Conservation (phyloP, 2,797 vertebrate genomes). For the Enteromius anoplus region DNA sequence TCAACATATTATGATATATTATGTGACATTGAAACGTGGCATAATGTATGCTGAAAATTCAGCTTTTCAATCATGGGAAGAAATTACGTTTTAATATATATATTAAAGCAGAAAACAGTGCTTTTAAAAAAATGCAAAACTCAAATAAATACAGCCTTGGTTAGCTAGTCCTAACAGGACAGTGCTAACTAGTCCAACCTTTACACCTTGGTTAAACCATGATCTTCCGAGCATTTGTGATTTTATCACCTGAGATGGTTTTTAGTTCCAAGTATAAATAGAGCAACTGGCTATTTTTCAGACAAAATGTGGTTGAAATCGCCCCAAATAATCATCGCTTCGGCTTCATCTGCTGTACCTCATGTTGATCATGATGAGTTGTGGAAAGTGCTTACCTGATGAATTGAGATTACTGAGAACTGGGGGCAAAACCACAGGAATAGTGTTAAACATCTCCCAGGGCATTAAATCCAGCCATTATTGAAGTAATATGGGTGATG, state of each 20-base stretch:
- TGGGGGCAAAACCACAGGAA: not conserved
- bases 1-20: not conserved
- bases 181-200: not conserved
- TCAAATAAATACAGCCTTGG: not conserved
- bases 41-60: not conserved
- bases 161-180: not conserved
- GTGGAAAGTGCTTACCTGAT: conserved; percentile 9
- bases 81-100: not conserved
- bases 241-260: not conserved
- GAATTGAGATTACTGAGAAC: not conserved
- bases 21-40: not conserved
- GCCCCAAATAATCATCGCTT: not conserved
- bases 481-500: conserved; percentile 15
- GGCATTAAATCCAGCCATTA: conserved; percentile 15
- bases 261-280: not conserved
- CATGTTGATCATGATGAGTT: conserved; percentile 11
- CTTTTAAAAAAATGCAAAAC: not conserved
- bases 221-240: not conserved
- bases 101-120: not conserved
- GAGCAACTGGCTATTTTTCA: not conserved
- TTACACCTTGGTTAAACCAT: not conserved
- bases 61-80: not conserved
- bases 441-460: conserved; percentile 37
- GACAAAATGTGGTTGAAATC: not conserved
- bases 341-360: not conserved